Evolutionary conservation across 1,140 invertebrate species (phyloP), one percentile per base, ranked within the genome.

Genomic region (Drosophila ohnishii): DNA sequence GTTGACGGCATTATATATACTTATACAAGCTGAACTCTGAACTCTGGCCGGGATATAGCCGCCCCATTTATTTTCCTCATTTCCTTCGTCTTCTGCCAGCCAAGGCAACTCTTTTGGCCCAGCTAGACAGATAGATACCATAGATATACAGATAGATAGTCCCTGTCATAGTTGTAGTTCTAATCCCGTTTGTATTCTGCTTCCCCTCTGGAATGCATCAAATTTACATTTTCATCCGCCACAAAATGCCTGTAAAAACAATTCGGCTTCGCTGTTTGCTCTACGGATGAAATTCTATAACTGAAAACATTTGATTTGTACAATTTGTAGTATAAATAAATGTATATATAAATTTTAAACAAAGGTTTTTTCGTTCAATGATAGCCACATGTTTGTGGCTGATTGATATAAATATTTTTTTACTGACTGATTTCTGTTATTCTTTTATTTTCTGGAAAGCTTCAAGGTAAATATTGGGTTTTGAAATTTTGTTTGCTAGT

Each of bases 221-320:
- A 75, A 87, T 88, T 87, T 87, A 75, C 84, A 88, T 87, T 88
- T 88, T 84, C 70, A 88, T 83, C 77, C 69, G 28, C 44, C 81
- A 51, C 76, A 65, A 59, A 80, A 80, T 62, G 63, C 55, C 65
- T 60, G 44, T 67, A 61, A 82, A 80, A 85, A 81, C 69, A 70
- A 81, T 77, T 65, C 59, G 48, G 22, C 39, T 56, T 19, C 14
- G 45, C 60, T 40, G 10, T 30, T 32, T 42, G 28, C 35, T 25
- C 25, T 8, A n/a, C 11, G 22, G 3, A 7, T 30, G 13, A 32
- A 25, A 22, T 63, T 34, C 5, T 34, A 30, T 2, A 42, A 32
- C 10, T 25, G 7, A 63, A 60, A 63, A 16, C 53, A 19, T 10
- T 35, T 2, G 11, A 35, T 25, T 59, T 59, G 19, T 14, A 11